Evolutionary conservation across 2,888 invertebrate species (phyloP), one percentile per base, ranked within the genome.

Genomic region (Drosophila conformis): DNA sequence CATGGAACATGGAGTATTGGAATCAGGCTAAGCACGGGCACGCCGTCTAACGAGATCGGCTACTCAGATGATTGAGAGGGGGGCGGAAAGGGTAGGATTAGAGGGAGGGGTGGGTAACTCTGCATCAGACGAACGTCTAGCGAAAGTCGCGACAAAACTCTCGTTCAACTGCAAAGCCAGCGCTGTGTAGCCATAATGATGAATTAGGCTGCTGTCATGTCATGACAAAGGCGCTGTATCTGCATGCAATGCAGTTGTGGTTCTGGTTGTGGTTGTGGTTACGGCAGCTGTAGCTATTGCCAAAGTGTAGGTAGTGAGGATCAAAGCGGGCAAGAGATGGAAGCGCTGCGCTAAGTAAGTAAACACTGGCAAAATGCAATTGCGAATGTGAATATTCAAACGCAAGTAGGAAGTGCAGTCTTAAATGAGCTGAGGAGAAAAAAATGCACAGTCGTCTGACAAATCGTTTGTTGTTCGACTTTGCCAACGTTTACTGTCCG

Each of bases 191-290:
- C 91, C 87, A 90, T 91, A 90, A 90, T 90, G 90, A 91, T 90
- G 90, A 90, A 90, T 90, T 90, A 90, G 90, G 91, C 81, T 89
- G 87, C 89, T 90, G 90, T 91, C 91, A 91, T 91, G 91, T 90
- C 90, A 91, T 91, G 90, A 88, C 90, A 87, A 90, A 88, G 84
- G 79, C 89, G 81, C 82, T 78, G 78, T 81, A 78, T 72, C 89
- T 84, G 91, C 91, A 91, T 90, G 90, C 90, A 75, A 90, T 85
- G 69, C 18, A 33, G 27, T 64, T 33, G 64, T 79, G 76, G 51
- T 35, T 61, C 13, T 31, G 69, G 56, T 21, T 33, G 51, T 27
- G 33, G 29, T 27, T 56, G 63, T 21, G 63, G 36, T 18, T 49
- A 52, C 5, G 31, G 59, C 35, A 52, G 13, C 18, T 33, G 35